A percentile compares a stretch with the other conserved stretches of the same genome.
Conservation (phyloP, 1,140 invertebrate species). For the Drosophila simulans region DNA sequence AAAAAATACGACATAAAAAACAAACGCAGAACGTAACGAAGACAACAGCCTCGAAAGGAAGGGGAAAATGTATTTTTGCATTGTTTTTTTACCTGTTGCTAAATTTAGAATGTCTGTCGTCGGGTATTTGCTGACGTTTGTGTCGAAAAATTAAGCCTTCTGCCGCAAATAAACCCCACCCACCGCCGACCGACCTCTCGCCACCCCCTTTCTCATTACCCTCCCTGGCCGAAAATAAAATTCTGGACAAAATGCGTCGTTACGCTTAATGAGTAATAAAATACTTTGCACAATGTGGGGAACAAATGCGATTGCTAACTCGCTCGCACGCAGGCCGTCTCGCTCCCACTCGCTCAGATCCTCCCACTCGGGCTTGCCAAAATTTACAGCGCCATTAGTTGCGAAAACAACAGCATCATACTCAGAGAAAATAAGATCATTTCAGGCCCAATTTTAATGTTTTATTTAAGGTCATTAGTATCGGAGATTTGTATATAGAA, state of each 20-base stretch:
- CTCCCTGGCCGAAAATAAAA: conserved; percentile 36
- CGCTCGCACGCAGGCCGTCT: conserved; percentile 8
- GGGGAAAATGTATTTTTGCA: conserved; percentile 40
- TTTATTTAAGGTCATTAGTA: no score
- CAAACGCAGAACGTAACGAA: conserved; percentile 39
- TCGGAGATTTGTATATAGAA: background rate
- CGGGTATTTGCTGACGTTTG: conserved; percentile 68
- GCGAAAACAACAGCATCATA: conserved; percentile 32
- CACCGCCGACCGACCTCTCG: conserved; percentile 1
- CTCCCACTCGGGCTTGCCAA: conserved; percentile 47
- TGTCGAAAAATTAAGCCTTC: conserved; percentile 60
- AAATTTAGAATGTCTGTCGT: conserved; percentile 78
- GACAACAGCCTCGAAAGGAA: conserved; percentile 8
- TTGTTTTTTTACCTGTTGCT: conserved; percentile 73
- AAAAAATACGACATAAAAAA: conserved; percentile 33
- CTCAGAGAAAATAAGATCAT: background rate
- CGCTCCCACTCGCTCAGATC: conserved; percentile 3
- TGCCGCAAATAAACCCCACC: conserved; percentile 29
- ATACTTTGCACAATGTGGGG: conserved; percentile 69
- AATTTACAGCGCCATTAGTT: conserved; percentile 66
- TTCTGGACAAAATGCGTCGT: conserved; percentile 76
- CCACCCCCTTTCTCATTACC: conserved; percentile 8
- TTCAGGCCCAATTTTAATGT: background rate
- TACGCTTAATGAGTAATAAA: conserved; percentile 83
- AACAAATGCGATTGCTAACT: conserved; percentile 27